These are phyloP conservation scores for Allolobophora icterica DNA, from an alignment of 2,888 invertebrate genomes.

Conservation along the genomic window DNA sequence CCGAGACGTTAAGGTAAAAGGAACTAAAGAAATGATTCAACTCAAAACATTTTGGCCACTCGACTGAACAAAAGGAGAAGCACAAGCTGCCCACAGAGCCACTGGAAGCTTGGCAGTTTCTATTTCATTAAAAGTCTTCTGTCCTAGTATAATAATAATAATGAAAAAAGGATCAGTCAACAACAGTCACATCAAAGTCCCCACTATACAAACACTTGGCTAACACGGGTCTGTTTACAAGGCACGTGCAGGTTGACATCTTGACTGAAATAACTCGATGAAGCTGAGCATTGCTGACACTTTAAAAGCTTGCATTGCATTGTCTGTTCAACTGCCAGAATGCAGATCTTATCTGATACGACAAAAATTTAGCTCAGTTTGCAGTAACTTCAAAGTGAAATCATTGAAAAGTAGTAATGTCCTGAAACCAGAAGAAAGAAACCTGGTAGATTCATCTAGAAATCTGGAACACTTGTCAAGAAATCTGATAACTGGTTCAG, in stretches of 20 bases:
- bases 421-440: background rate
- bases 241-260: background rate
- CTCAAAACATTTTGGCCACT: background rate
- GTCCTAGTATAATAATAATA: background rate
- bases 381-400: background rate
- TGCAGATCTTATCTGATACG: background rate
- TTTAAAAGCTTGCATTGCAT: slow-evolving; percentile 14
- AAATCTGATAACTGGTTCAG: background rate
- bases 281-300: background rate
- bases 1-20: background rate
- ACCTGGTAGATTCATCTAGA: background rate
- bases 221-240: background rate
- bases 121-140: background rate
- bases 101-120: background rate
- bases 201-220: background rate
- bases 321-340: background rate
- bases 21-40: background rate
- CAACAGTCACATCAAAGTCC: background rate
- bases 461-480: background rate
- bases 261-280: background rate
- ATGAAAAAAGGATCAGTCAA: background rate
- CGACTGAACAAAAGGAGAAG: background rate
- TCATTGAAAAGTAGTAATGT: background rate
- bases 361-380: background rate
- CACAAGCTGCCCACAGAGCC: background rate